phyloP scores from a whole-genome alignment of 2,888 invertebrate genomes.

The Hyposoter didymator region DNA sequence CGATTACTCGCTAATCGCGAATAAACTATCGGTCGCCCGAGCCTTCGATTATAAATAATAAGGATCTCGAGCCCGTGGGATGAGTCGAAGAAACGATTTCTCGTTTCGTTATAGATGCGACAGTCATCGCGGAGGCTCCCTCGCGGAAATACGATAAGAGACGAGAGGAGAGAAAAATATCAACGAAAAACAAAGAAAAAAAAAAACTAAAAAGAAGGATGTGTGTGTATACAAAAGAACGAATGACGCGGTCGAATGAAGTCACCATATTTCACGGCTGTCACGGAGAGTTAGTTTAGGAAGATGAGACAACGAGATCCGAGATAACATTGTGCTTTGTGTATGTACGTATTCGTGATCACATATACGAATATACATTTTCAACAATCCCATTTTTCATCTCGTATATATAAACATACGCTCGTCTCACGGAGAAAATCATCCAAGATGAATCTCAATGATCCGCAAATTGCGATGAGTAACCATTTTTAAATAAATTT shows the following conservation, averaged over 20 bases:
- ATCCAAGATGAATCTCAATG: conserved; percentile 42
- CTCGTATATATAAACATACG: not conserved
- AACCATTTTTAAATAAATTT: not conserved
- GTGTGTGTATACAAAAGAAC: conserved; percentile 13
- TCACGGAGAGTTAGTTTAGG: conserved; percentile 37
- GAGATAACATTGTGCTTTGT: conserved; percentile 57
- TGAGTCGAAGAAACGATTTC: conserved; percentile 33
- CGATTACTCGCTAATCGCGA: not conserved
- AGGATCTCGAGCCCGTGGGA: not conserved
- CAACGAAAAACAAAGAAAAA: conserved; percentile 16
- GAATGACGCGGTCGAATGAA: conserved; percentile 59
- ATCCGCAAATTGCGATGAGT: conserved; percentile 21
- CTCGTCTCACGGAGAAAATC: conserved; percentile 8
- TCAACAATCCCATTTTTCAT: not conserved
- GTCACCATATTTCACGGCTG: conserved; percentile 59
- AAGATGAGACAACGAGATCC: conserved; percentile 64
- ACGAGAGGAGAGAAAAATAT: not conserved
- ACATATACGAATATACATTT: conserved; percentile 17
- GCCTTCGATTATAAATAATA: not conserved
- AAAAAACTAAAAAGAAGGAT: conserved; percentile 31
- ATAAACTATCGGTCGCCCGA: not conserved
- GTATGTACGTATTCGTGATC: conserved; percentile 11
- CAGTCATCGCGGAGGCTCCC: conserved; percentile 4
- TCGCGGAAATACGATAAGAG: conserved; percentile 10
- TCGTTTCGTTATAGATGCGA: not conserved